Evolutionary conservation across 2,797 vertebrate genomes (phyloP).

Genomic region (Dermochelys coriacea): DNA sequence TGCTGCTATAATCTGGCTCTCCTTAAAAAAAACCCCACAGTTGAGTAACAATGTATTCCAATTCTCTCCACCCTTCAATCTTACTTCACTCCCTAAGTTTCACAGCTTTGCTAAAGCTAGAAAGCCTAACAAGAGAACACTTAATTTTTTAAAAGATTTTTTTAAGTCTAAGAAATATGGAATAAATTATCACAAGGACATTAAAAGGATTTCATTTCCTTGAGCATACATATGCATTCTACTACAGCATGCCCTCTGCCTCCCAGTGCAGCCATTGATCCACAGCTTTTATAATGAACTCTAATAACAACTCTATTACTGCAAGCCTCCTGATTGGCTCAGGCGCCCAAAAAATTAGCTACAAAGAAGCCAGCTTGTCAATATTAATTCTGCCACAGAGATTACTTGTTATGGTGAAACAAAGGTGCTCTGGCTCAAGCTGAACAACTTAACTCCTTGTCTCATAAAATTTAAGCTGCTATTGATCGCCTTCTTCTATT

Average conservation of each 20-base stretch:
- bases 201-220: conserved; percentile 82
- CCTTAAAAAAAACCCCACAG: neutral
- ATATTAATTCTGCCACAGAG: conserved; percentile 90
- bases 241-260: conserved; percentile 84
- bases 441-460: conserved; percentile 87
- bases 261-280: conserved; percentile 91
- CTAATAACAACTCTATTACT: conserved; percentile 95
- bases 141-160: conserved; percentile 29
- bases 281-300: conserved; percentile 91
- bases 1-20: neutral
- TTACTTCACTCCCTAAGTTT: neutral
- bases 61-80: conserved; percentile 19
- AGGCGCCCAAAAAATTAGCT: conserved; percentile 87
- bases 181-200: conserved; percentile 74
- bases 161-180: conserved; percentile 51
- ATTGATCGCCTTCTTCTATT: conserved; percentile 88
- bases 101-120: neutral
- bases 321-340: conserved; percentile 82
- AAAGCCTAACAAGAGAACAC: conserved; percentile 12
- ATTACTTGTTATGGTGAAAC: conserved; percentile 91
- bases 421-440: conserved; percentile 88
- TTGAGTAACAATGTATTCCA: neutral
- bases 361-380: conserved; percentile 89
- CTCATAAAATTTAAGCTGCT: conserved; percentile 91
- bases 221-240: conserved; percentile 81